Evolutionary conservation across 2,888 invertebrate species (phyloP), one percentile per base, ranked within the genome.

Genomic region (Chrysopilus asiliformis): DNA sequence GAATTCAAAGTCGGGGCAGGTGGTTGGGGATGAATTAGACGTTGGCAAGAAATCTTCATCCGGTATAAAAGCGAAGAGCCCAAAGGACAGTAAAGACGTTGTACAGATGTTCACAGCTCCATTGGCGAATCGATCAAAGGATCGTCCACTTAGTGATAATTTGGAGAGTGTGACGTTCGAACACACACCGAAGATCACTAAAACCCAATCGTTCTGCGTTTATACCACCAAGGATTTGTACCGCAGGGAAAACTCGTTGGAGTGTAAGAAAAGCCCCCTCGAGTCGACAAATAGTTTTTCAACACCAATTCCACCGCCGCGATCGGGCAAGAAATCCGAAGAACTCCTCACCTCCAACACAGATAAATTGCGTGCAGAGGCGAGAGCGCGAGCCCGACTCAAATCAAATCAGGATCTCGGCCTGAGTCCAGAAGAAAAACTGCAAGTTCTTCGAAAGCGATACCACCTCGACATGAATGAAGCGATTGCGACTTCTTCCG

Each of bases 351-450:
- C 47, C 14, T 38, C 48, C 4, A 55, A 56, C 1, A 71, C 72
- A 1, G 70, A 74, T 48, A 71, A 74, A 53, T 62, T 76, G 32
- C 72, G 74, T 41, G 70, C 72, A 42, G 72, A 74, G 43, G 73
- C 74, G 16, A 61, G 79, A 37, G 74, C 73, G 14, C 65, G 76
- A 32, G 76, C 78, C 7, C 67, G 76, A 31, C 58, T 79, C 16
- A 76, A 76, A 56, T 78, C 77, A 39, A 81, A 83, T 52, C 76
- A 78, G 44, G 80, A 83, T 51, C 57, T 82, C 16, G 79, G 80
- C 2, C 62, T 75, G n/a, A 78, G 74, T 55, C 76, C 75, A 0
- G 77, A 78, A 50, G 76, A 78, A 42, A 75, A 71, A 49, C 61
- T 76, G 38, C 64, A 65, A 41, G 59, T 70, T 36, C 49, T 76